Conservation (phyloP, 1,140 invertebrate genomes). For the Nasonia giraulti region DNA sequence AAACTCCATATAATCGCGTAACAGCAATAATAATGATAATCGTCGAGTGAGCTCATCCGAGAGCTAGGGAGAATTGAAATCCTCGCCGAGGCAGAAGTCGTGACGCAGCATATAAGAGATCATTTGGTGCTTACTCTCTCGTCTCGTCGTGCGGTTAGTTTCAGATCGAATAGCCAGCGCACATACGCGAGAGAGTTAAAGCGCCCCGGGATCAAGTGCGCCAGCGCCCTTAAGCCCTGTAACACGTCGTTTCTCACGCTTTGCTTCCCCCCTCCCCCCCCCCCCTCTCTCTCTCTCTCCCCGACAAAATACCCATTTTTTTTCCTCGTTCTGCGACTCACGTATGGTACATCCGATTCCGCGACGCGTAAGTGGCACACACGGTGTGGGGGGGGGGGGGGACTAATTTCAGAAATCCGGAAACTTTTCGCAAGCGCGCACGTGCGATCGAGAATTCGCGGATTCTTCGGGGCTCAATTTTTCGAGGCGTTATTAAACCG, state of each 20-base stretch:
- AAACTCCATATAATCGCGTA: no score
- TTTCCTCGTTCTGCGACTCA: no score
- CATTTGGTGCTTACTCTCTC: background rate
- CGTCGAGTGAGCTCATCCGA: background rate
- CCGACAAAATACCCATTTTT: background rate
- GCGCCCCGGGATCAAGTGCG: conserved; percentile 14
- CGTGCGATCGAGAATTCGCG: no score
- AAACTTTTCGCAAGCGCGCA: no score
- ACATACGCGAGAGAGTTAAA: background rate
- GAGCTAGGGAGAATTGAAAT: background rate
- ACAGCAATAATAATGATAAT: no score
- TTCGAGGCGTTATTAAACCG: background rate
- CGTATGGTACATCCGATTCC: no score
- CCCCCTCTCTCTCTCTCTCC: no score
- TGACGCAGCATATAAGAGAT: background rate
- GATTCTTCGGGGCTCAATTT: no score
- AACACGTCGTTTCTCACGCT: conserved; percentile 29
- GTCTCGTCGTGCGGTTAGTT: background rate
- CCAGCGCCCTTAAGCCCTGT: conserved; percentile 9
- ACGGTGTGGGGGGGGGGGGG: no score
- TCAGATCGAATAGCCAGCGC: conserved; percentile 20
- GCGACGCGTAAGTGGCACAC: no score
- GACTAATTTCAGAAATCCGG: no score
- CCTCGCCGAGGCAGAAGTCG: background rate
- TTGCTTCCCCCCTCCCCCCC: background rate